Base-by-base conservation (phyloP, 1,140 invertebrate genomes). In the Hypsibius dujardini region DNA sequence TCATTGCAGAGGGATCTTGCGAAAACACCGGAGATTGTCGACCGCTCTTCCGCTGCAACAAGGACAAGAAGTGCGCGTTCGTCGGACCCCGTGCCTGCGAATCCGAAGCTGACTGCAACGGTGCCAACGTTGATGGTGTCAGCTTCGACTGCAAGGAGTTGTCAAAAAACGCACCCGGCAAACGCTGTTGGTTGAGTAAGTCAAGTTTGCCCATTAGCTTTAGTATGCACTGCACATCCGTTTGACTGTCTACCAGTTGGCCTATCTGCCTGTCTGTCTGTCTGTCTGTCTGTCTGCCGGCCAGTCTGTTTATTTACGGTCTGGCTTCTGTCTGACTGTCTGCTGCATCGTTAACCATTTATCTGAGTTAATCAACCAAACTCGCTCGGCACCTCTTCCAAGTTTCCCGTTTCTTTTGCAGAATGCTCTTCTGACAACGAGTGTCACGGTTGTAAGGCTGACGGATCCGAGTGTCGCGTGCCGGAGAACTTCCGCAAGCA, bases 401-500 rank as follows among this genome's bases (percentile, higher is more conserved):
- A 7, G 50, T 56, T n/a, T 56, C n/a, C 50, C 7, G 50, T 56
- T 56, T 56, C n/a, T 56, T 56, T 56, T 56, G 7, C 50, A 56
- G 50, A 67, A 42, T 67, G 62, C 62, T 15, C 12, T 42, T 15
- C 3, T 42, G 62, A 67, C 62, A 12, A 67, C 62, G 62, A 67
- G 3, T 67, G 62, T 42, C 62, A 67, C 62, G 62, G 62, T 42
- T 67, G 62, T 42, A 67, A 67, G 62, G 12, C 62, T 67, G 62
- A 67, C 42, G 62, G 62, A 7, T 12, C 62, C 62, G 7, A 12
- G 12, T 67, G 62, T 45, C 62, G 62, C 42, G 42, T 67, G 12
- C 62, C 62, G 3, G 62, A 67, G 42, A 67, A 67, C 62, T 67
- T 67, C 42, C 62, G 62, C 62, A 67, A 67, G 42, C 62, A 67